These are phyloP conservation scores for Ceratitis capitata DNA, from an alignment of 1,140 invertebrate species.

Conservation along the genomic window DNA sequence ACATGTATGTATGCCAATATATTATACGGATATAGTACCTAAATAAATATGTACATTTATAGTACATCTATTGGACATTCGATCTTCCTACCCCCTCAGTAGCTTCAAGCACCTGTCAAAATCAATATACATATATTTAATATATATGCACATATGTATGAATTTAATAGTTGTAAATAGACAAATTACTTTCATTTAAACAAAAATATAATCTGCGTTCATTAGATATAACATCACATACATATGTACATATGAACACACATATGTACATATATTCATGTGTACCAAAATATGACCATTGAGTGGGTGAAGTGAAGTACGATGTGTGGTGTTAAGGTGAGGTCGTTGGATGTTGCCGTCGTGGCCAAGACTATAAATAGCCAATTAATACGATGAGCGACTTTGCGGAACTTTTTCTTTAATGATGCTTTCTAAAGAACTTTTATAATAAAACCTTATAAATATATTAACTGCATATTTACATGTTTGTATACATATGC, in stretches of 20 bases:
- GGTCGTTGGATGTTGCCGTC: neutral
- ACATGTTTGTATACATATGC: neutral
- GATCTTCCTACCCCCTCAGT: neutral
- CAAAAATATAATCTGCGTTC: too few species aligned
- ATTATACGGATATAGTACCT: neutral
- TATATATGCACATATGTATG: too few species aligned
- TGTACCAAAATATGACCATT: neutral
- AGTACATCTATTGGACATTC: too few species aligned
- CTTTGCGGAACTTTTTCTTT: conserved; percentile 24
- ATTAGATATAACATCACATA: too few species aligned
- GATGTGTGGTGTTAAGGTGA: conserved; percentile 15
- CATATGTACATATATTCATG: neutral
- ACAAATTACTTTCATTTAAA: neutral
- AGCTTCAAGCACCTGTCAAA: conserved; percentile 17
- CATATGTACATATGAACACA: neutral
- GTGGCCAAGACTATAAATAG: conserved; percentile 28
- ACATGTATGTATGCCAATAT: neutral
- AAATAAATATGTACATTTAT: neutral
- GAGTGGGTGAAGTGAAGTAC: neutral
- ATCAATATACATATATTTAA: neutral
- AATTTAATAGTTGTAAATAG: neutral
- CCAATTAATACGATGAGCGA: neutral
- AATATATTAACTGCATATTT: neutral
- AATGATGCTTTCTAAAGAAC: neutral
- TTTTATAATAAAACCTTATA: neutral